Percentiles rank a stretch among this genome's conserved stretches.
These are phyloP conservation scores for Gephyroberyx darwinii DNA, from an alignment of 2,797 vertebrate genomes.

Conservation along the genomic window DNA sequence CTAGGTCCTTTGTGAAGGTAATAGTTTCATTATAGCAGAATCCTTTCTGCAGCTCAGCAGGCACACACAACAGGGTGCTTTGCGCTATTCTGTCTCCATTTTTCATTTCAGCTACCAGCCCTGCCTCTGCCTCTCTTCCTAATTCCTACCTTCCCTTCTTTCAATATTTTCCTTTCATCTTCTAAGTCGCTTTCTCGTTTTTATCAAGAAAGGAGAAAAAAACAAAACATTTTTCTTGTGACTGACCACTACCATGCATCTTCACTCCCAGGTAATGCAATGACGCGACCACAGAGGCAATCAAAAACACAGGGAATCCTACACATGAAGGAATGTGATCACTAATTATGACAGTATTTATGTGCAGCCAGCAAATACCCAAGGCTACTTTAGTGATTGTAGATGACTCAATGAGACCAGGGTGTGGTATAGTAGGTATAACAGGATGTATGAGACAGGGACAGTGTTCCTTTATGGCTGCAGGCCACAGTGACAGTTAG, in stretches of 20 bases:
- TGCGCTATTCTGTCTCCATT: slow-evolving; percentile 41
- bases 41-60: slow-evolving; percentile 54
- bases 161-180: slow-evolving; percentile 26
- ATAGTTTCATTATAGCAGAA: slow-evolving; percentile 66
- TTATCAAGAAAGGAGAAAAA: background rate
- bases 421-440: slow-evolving; percentile 15
- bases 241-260: too few species aligned
- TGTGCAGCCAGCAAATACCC: slow-evolving; percentile 30
- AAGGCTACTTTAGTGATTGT: slow-evolving; percentile 24
- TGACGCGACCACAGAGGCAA: background rate
- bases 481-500: slow-evolving; percentile 58
- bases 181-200: slow-evolving; percentile 13
- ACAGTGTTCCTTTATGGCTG: slow-evolving; percentile 43
- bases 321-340: background rate
- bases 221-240: background rate
- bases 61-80: slow-evolving; percentile 38
- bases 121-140: slow-evolving; percentile 28
- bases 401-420: slow-evolving; percentile 31
- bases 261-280: slow-evolving; percentile 10
- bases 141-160: slow-evolving; percentile 2
- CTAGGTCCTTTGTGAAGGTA: slow-evolving; percentile 57
- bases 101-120: slow-evolving; percentile 22
- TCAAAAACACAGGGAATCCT: slow-evolving; percentile 2
- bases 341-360: slow-evolving; percentile 24
- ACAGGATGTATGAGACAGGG: slow-evolving; percentile 63